Evolutionary conservation across 2,888 invertebrate genomes (phyloP).

Genomic region (Silvanus unidentatus): DNA sequence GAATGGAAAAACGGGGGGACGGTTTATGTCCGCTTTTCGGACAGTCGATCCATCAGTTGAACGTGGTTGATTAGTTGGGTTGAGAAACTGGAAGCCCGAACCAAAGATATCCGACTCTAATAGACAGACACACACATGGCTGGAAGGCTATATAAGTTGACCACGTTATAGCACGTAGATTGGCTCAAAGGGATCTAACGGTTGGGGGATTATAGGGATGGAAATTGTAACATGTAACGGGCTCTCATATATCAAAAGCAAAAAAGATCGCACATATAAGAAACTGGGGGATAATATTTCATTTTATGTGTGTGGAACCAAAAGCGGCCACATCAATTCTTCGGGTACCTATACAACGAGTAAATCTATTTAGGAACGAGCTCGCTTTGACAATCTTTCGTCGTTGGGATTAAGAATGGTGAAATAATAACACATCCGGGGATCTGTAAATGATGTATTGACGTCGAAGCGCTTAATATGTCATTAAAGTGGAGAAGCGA

Average conservation of each 20-base stretch:
- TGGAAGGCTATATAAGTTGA: constrained; percentile 3
- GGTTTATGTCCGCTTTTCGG: constrained; percentile 9
- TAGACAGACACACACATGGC: constrained; percentile 8
- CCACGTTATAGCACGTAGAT: constrained; percentile 24
- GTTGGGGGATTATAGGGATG: constrained; percentile 22
- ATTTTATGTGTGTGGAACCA: not conserved
- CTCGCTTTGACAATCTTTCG: too few species aligned
- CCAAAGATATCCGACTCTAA: constrained; percentile 12
- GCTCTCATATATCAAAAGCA: constrained; percentile 4
- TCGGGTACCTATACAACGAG: too few species aligned
- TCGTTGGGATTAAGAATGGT: too few species aligned
- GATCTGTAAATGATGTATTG: too few species aligned
- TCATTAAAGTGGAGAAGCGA: too few species aligned
- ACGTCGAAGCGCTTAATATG: too few species aligned
- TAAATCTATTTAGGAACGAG: too few species aligned
- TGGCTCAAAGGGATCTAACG: constrained; percentile 26
- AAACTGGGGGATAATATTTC: not conserved
- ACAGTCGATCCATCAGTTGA: constrained; percentile 28
- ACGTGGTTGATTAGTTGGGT: constrained; percentile 31
- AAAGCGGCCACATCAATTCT: too few species aligned
- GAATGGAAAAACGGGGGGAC: too few species aligned
- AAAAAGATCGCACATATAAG: constrained; percentile 1
- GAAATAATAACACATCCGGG: too few species aligned
- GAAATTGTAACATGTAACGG: constrained; percentile 17
- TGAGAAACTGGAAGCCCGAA: constrained; percentile 15